Conservation (phyloP, 2,888 invertebrate genomes). For the Falcaria lacertinaria region DNA sequence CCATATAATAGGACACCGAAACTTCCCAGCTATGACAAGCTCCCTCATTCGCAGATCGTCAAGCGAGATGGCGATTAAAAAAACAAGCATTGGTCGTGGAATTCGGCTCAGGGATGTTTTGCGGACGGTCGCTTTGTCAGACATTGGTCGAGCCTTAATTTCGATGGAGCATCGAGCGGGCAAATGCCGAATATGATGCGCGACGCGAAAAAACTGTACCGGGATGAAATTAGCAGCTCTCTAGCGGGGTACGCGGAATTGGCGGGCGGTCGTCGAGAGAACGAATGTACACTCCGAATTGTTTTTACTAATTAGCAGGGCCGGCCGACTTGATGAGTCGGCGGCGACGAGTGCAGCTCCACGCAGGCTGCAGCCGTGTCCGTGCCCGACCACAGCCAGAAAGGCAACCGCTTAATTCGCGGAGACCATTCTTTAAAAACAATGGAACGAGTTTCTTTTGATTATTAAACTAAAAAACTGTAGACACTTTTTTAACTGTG, state of each 20-base stretch:
- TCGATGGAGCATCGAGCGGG: slow-evolving; percentile 75
- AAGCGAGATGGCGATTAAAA: slow-evolving; percentile 69
- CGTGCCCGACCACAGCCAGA: slow-evolving; percentile 3
- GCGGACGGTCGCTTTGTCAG: slow-evolving; percentile 78
- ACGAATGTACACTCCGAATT: slow-evolving; percentile 69
- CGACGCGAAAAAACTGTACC: slow-evolving; percentile 73
- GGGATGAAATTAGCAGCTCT: slow-evolving; percentile 78
- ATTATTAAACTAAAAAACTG: too few relatives aligned
- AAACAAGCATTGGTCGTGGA: slow-evolving; percentile 68
- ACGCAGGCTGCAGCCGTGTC: slow-evolving; percentile 8
- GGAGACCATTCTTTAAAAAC: slow-evolving; percentile 33
- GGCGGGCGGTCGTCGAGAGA: slow-evolving; percentile 75
- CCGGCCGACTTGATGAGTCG: slow-evolving; percentile 66
- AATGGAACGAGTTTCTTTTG: too few relatives aligned
- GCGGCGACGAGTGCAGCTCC: slow-evolving; percentile 20
- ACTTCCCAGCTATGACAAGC: slow-evolving; percentile 76
- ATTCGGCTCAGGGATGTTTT: slow-evolving; percentile 75
- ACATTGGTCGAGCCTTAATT: slow-evolving; percentile 79
- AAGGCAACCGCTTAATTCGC: slow-evolving; percentile 23
- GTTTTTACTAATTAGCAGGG: slow-evolving; percentile 76
- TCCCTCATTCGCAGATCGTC: slow-evolving; percentile 72
- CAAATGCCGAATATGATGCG: slow-evolving; percentile 79
- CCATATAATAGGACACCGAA: slow-evolving; percentile 74
- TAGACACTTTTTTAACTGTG: too few relatives aligned
- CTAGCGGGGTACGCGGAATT: slow-evolving; percentile 76